Percentiles rank a stretch among this genome's conserved stretches.
These are phyloP conservation scores for Erinaceus europaeus DNA, from an alignment of 2,113 vertebrate genomes.

Conservation along the genomic window DNA sequence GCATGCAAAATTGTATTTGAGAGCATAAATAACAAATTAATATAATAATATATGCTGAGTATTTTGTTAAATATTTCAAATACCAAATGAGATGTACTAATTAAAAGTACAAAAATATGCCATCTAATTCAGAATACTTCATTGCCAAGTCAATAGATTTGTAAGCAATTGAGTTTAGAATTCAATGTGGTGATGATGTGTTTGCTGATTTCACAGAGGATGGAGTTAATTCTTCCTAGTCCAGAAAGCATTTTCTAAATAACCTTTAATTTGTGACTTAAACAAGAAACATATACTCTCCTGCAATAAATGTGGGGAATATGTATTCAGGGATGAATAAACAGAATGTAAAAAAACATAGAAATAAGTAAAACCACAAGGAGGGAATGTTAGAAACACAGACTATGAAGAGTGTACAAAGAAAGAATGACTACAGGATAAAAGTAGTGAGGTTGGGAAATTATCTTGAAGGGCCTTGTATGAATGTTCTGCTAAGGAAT, in stretches of 20 bases:
- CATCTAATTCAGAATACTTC: not conserved
- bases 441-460: not conserved
- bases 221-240: not conserved
- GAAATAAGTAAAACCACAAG: not conserved
- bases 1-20: too few species aligned
- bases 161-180: not conserved
- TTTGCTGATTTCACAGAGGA: not conserved
- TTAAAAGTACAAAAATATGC: not conserved
- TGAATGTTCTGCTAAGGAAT: not conserved
- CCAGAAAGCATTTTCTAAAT: not conserved
- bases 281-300: not conserved
- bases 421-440: not conserved
- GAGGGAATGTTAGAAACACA: not conserved
- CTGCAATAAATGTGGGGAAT: not conserved
- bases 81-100: not conserved
- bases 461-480: not conserved
- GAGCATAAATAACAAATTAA: too few species aligned
- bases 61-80: too few species aligned
- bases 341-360: not conserved
- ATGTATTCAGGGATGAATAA: not conserved
- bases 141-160: not conserved
- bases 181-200: not conserved
- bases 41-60: not conserved
- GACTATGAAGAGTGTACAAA: not conserved
- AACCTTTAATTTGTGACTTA: not conserved